Evolutionary conservation across 2,113 vertebrate species (phyloP).

Genomic region (Ochotona princeps): DNA sequence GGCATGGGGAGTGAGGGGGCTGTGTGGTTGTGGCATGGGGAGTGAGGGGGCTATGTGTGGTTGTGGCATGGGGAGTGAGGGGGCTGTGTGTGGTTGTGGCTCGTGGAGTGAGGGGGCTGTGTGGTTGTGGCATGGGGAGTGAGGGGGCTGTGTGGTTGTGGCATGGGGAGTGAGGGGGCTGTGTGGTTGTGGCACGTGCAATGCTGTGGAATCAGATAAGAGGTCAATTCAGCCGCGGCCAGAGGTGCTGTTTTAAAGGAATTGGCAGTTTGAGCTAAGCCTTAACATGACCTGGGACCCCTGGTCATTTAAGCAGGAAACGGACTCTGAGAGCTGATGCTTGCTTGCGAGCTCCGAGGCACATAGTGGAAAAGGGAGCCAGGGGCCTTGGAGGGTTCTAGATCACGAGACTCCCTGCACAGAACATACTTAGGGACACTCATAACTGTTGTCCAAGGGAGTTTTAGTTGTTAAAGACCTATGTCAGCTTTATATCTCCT

Average conservation of each 20-base stretch:
- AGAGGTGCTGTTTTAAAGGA: not conserved
- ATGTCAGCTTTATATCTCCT: not conserved
- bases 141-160: not conserved
- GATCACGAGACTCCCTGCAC: not conserved
- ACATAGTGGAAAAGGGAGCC: not conserved
- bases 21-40: not conserved
- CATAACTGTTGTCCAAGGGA: not conserved
- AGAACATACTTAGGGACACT: not conserved
- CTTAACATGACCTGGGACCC: not conserved
- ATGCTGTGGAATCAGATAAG: constrained; percentile 7
- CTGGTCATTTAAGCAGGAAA: not conserved
- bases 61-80: not conserved
- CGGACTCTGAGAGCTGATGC: not conserved
- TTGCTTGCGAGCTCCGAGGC: not conserved
- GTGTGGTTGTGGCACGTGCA: not conserved
- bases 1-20: not conserved
- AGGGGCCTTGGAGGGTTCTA: not conserved
- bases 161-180: not conserved
- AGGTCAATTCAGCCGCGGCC: not conserved
- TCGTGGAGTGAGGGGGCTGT: not conserved
- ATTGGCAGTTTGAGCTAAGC: not conserved
- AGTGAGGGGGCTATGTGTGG: not conserved
- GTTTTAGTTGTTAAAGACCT: not conserved
- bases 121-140: not conserved
- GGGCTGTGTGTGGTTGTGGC: not conserved